Evolutionary conservation across 2,888 invertebrate genomes (phyloP).

Genomic region (Coelopa pilipes): DNA sequence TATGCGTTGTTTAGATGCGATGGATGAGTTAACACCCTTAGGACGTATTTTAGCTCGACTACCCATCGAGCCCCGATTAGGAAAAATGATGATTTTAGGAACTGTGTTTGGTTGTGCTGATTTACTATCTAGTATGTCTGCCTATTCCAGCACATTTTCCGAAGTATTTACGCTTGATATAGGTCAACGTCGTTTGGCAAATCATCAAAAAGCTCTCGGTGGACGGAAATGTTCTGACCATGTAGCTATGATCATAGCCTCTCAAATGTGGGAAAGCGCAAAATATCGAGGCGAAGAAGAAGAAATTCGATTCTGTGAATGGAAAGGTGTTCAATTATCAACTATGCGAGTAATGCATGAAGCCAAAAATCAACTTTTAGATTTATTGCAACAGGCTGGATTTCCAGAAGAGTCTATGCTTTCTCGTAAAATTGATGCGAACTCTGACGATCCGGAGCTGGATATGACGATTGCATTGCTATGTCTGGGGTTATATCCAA

Average conservation of each 20-base stretch:
- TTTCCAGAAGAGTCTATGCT: constrained; percentile 90
- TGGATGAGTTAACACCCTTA: constrained; percentile 91
- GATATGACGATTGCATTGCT: constrained; percentile 88
- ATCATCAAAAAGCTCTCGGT: constrained; percentile 86
- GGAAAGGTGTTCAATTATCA: constrained; percentile 88
- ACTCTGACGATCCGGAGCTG: constrained; percentile 80
- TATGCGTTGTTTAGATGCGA: constrained; percentile 88
- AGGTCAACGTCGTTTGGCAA: constrained; percentile 78
- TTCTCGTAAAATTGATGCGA: constrained; percentile 79
- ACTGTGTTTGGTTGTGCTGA: constrained; percentile 91
- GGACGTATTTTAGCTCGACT: constrained; percentile 93
- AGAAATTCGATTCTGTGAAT: constrained; percentile 89
- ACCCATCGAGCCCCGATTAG: constrained; percentile 95
- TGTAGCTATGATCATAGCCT: constrained; percentile 92
- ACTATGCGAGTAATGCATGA: constrained; percentile 92
- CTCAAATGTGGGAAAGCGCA: constrained; percentile 83
- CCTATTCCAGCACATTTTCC: constrained; percentile 94
- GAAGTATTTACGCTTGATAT: constrained; percentile 90
- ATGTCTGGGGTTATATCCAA: constrained; percentile 94
- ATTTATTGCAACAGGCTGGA: constrained; percentile 78
- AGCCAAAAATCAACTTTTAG: constrained; percentile 81
- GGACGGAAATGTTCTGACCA: constrained; percentile 94
- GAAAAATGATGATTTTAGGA: constrained; percentile 97
- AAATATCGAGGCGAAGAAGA: constrained; percentile 77
- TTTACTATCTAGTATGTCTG: constrained; percentile 92